Evolutionary conservation across 1,140 invertebrate genomes (phyloP).

Genomic region (Aphaenogaster rudis): DNA sequence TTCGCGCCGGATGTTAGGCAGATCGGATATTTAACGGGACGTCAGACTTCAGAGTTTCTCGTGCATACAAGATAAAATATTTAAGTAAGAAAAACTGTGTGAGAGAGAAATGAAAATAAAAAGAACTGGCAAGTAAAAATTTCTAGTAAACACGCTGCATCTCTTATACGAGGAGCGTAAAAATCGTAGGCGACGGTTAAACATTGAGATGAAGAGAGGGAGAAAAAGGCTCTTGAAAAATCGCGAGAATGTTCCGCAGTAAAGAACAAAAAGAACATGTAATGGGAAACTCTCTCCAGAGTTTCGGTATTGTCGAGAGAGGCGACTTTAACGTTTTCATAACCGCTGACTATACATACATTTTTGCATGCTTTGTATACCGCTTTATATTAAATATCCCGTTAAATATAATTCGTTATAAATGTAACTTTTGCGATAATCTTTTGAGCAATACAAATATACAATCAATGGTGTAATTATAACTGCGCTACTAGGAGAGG

Average conservation of each 20-base stretch:
- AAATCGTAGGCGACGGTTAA: constrained; percentile 36
- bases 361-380: neutral
- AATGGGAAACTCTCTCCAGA: constrained; percentile 11
- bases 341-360: neutral
- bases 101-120: constrained; percentile 30
- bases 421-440: neutral
- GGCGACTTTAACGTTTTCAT: constrained; percentile 7
- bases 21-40: constrained; percentile 34
- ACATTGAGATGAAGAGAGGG: constrained; percentile 32
- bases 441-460: neutral
- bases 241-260: neutral
- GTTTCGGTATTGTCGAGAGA: neutral
- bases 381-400: neutral
- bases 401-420: neutral
- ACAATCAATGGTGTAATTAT: neutral
- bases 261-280: constrained; percentile 11
- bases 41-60: constrained; percentile 40
- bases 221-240: constrained; percentile 17
- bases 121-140: constrained; percentile 37
- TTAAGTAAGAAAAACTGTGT: constrained; percentile 36
- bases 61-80: constrained; percentile 45
- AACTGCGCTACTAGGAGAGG: neutral
- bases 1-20: neutral
- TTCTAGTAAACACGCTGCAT: constrained; percentile 38
- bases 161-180: constrained; percentile 22